A percentile compares a stretch with the other conserved stretches of the same genome.
These are phyloP conservation scores for Diachasma alloeum DNA, from an alignment of 1,140 invertebrate species.

Conservation along the genomic window DNA sequence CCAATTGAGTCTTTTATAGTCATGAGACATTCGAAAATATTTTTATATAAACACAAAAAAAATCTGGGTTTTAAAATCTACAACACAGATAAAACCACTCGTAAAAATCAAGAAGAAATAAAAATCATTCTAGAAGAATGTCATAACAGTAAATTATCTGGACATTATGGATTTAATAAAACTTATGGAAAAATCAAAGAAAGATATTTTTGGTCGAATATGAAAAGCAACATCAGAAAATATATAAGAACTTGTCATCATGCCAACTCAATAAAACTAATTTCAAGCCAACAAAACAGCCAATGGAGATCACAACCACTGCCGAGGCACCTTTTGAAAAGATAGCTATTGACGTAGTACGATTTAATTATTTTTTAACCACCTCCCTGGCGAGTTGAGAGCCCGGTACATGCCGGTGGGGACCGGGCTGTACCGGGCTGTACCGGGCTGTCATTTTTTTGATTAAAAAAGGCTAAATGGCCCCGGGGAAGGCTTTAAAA, in stretches of 20 bases:
- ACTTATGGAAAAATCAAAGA: conserved; percentile 42
- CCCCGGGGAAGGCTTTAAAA: too few species aligned
- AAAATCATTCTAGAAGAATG: conserved; percentile 40
- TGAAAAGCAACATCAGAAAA: conserved; percentile 37
- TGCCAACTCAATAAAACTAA: conserved; percentile 51
- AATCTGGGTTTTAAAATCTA: too few species aligned
- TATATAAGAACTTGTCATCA: conserved; percentile 46
- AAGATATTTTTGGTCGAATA: conserved; percentile 44
- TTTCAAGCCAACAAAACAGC: conserved; percentile 36
- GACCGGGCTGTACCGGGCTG: too few species aligned
- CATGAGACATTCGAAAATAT: too few species aligned
- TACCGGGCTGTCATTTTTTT: too few species aligned
- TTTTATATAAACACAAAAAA: too few species aligned
- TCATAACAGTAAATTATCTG: conserved; percentile 41
- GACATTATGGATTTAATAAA: conserved; percentile 47
- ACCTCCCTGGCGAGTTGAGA: too few species aligned
- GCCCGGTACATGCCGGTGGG: too few species aligned
- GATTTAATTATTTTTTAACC: too few species aligned
- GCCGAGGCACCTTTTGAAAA: conserved; percentile 34
- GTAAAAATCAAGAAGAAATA: conserved; percentile 27
- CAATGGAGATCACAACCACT: conserved; percentile 46
- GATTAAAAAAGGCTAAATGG: too few species aligned
- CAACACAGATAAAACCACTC: conserved; percentile 1
- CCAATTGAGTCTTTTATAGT: too few species aligned
- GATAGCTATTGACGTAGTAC: conserved; percentile 44